Evolutionary conservation across 2,797 vertebrate species (phyloP).

Genomic region (Acanthis flammea): DNA sequence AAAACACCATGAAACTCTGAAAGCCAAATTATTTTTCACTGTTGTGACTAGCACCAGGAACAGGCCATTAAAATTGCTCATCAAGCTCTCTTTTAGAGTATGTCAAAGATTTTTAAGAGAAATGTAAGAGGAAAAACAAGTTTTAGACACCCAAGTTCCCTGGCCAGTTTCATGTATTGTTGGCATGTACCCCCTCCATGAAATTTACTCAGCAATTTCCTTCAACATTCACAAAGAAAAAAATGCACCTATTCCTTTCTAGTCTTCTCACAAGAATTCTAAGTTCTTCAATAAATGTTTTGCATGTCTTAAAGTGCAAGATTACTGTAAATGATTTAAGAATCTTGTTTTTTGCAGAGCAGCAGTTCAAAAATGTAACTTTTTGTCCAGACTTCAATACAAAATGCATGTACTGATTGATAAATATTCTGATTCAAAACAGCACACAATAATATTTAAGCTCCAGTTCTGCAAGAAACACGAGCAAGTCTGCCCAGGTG

Average conservation of each 20-base stretch:
- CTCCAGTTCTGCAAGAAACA: neutral
- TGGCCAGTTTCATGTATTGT: neutral
- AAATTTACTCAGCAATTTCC: neutral
- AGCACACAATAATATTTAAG: neutral
- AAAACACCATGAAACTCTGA: neutral
- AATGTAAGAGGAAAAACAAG: neutral
- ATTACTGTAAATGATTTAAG: neutral
- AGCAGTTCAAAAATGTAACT: neutral
- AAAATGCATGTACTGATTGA: neutral
- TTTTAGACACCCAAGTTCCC: neutral
- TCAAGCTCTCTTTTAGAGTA: neutral
- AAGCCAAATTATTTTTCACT: neutral
- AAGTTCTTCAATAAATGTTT: neutral
- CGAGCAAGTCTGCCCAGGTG: neutral
- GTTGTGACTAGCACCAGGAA: neutral
- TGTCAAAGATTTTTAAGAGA: neutral
- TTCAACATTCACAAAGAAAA: neutral
- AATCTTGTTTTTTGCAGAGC: neutral
- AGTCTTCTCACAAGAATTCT: neutral
- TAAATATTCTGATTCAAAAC: neutral
- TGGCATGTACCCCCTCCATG: fast-evolving
- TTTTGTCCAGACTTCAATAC: neutral
- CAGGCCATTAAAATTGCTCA: neutral
- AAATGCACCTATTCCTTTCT: fast-evolving
- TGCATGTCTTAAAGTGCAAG: neutral